phyloP scores from a whole-genome alignment of 2,888 invertebrate species.

The Monoplex corrugatus region DNA sequence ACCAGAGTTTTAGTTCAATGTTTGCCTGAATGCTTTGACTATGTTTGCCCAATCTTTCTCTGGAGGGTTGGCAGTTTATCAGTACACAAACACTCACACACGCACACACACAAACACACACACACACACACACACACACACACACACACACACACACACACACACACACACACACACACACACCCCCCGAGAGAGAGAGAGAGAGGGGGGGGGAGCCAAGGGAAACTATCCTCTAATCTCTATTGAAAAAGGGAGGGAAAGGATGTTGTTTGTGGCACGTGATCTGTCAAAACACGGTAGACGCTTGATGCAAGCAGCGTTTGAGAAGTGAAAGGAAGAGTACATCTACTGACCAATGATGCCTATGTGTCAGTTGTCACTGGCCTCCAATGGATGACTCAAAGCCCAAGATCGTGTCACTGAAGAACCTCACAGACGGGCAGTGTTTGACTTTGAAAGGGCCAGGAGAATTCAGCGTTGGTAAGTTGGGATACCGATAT shows the following conservation, averaged over 20 bases:
- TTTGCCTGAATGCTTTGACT: no score
- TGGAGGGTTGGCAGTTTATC: no score
- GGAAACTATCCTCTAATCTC: not conserved
- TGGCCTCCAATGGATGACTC: conserved; percentile 44
- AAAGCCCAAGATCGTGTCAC: conserved; percentile 44
- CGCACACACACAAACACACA: no score
- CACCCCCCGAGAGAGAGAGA: no score
- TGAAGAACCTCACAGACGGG: conserved; percentile 53
- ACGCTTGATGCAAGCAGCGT: not conserved
- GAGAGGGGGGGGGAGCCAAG: not conserved
- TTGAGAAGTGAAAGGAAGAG: conserved; percentile 24
- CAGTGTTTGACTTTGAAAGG: conserved; percentile 53
- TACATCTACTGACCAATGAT: not conserved
- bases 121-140: no score
- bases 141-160: no score
- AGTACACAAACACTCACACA: no score
- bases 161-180: no score
- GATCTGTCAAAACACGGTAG: conserved; percentile 23
- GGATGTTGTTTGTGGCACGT: conserved; percentile 37
- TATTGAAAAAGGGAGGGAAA: not conserved
- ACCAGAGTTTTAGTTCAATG: no score
- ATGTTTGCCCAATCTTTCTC: no score
- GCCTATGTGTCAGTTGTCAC: not conserved
- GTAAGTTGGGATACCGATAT: conserved; percentile 45
- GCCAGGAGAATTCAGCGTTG: conserved; percentile 55